Base-by-base conservation (phyloP, 2,113 vertebrate genomes). In the Neolamprologus caudopunctatus region DNA sequence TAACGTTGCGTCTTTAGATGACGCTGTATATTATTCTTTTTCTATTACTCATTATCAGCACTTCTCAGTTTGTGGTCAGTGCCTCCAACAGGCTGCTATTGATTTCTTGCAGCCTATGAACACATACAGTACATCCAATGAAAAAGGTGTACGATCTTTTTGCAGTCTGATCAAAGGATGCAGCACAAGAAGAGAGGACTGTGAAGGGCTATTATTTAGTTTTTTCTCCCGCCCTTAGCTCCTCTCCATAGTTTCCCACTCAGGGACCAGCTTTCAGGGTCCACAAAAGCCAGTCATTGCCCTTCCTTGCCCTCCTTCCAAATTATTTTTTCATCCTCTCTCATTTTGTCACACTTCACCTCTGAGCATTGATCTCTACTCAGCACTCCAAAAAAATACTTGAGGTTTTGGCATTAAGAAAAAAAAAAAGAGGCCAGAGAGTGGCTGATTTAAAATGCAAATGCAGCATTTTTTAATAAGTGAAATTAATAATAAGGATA, bases 391-490 rank as follows among this genome's bases (percentile, higher is more conserved):
- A 80, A 87, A 83, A 80, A 75, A 75, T 71, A 42, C 80, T 81
- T 80, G 33, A 7, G 12, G 31, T 91, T 81, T 85, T 24, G n/a
- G 61, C 51, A 87, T 85, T 71, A 81, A 75, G 45, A 53, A 75
- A 40, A 40, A 31, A 31, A 33, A 86, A 75, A 9, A 50, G 12
- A 81, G 66, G 63, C 71, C 79, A 71, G 55, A 81, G 88, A 90
- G 40, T 5, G 5, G 16, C 92, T 93, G 58, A 92, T 94, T 94
- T 92, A 87, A 95, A 94, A 95, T 95, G 92, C 90, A 92, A 95
- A 96, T 95, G 91, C 83, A 81, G 84, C 88, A 75, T 92, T 94
- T 93, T 95, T 93, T 94, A 94, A 95, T 94, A 95, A 94, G 94
- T 80, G 81, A 95, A 92, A 96, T 94, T 94, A 94, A 91, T 94